Base-by-base conservation (phyloP, 1,140 invertebrate species). In the Brachionus plicatilis region DNA sequence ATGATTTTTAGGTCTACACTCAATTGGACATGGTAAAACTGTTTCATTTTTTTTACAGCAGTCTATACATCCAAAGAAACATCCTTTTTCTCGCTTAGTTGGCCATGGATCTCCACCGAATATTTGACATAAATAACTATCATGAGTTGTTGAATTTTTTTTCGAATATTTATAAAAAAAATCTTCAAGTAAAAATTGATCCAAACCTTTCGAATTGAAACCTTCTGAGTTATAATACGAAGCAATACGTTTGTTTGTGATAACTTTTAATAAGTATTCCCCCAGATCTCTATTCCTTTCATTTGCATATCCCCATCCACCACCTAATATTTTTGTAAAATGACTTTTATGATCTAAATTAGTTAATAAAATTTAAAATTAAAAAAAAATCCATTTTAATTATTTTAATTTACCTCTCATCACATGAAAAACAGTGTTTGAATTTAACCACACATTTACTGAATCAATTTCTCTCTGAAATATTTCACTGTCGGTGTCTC, bases 391-490 rank as follows among this genome's bases (percentile, higher is more conserved):
- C 1, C 20, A 1, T 68, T 20, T 14, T 68, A 3, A 12, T 29
- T 68, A 4, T 68, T 8, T 12, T n/a, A 0, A 37, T 14, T 79
- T 29, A 79, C 43, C 76, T 65, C 79, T 50, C 79, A 83, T 83
- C 7, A 47, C 37, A 70, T 83, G 79, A 60, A 60, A 83, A 66
- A 65, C 37, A 24, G 24, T 83, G 17, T 45, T 83, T n/a, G 79
- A 66, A 5, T 33, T 37, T 20, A 83, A n/a, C 79, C 79, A 83
- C 6, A 33, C 56, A 33, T 70, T 66, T 17, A 66, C 53, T 12
- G 79, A 60, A 27, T 83, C 79, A 37, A 83, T 65, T 66, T 83
- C 79, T 8, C 79, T 50, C 66, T 83, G 79, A 24, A n/a, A 12
- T 66, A 83, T 65, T 29, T 17, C 12, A 7, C 53, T 43, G 29